Percentiles rank a stretch among this genome's conserved stretches.
These are phyloP conservation scores for Leucosticte australis DNA, from an alignment of 2,113 vertebrate species.

Conservation along the genomic window DNA sequence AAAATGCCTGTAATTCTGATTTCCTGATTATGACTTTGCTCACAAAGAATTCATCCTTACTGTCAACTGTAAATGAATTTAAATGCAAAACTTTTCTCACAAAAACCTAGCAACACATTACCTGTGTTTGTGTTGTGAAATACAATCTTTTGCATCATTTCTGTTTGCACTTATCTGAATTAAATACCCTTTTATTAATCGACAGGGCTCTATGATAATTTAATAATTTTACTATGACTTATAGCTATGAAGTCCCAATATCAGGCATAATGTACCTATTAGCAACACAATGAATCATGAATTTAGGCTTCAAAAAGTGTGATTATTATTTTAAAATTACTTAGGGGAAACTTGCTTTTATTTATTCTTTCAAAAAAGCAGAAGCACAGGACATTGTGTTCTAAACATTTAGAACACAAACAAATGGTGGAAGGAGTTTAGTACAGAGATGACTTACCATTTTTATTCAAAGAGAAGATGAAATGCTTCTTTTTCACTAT, in stretches of 20 bases:
- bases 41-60: neutral
- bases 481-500: conserved; percentile 23
- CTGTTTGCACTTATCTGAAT: neutral
- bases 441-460: neutral
- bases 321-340: neutral
- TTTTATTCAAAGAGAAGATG: conserved; percentile 25
- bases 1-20: neutral
- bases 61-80: neutral
- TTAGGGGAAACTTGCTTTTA: neutral
- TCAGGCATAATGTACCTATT: neutral
- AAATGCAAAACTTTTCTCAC: neutral
- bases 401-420: conserved; percentile 19
- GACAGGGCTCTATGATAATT: neutral
- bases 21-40: neutral
- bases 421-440: conserved; percentile 14
- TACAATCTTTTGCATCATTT: neutral
- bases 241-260: neutral
- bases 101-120: neutral
- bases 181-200: neutral
- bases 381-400: neutral
- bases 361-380: neutral
- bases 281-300: neutral
- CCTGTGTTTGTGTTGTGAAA: neutral
- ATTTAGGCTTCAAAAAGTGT: neutral
- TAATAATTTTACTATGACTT: neutral